A percentile compares a stretch with the other conserved stretches of the same genome.
Evolutionary conservation across 2,797 vertebrate species (phyloP).

Genomic region (Botia kubotai): DNA sequence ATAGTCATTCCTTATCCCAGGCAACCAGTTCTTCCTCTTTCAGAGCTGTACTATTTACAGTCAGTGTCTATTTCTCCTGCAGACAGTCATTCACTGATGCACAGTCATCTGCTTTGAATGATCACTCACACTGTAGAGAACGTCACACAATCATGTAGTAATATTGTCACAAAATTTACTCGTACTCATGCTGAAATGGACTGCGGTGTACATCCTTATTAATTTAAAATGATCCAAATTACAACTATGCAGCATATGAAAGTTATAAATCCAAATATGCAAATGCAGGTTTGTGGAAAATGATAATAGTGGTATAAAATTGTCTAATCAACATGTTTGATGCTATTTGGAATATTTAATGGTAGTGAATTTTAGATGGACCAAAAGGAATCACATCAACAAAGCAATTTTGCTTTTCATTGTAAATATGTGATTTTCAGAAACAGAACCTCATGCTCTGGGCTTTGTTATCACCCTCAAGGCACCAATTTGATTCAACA

Average conservation of each 20-base stretch:
- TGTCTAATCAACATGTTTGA: background rate
- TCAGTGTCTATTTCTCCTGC: background rate
- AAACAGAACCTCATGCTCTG: background rate
- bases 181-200: background rate
- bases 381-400: background rate
- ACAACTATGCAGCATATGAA: background rate
- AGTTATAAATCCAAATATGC: background rate
- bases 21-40: background rate
- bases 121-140: conserved; percentile 1
- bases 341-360: background rate
- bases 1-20: background rate
- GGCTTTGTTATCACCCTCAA: background rate
- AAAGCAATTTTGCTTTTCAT: background rate
- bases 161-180: background rate
- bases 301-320: background rate
- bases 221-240: background rate
- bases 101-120: conserved; percentile 6
- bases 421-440: background rate
- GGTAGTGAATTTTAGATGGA: background rate
- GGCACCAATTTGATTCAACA: background rate
- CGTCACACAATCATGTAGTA: background rate
- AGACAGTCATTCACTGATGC: conserved; percentile 9
- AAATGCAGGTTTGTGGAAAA: background rate
- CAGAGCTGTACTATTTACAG: background rate
- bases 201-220: background rate